These are phyloP conservation scores for Thalpophila matura DNA, from an alignment of 2,888 invertebrate genomes.

Conservation along the genomic window DNA sequence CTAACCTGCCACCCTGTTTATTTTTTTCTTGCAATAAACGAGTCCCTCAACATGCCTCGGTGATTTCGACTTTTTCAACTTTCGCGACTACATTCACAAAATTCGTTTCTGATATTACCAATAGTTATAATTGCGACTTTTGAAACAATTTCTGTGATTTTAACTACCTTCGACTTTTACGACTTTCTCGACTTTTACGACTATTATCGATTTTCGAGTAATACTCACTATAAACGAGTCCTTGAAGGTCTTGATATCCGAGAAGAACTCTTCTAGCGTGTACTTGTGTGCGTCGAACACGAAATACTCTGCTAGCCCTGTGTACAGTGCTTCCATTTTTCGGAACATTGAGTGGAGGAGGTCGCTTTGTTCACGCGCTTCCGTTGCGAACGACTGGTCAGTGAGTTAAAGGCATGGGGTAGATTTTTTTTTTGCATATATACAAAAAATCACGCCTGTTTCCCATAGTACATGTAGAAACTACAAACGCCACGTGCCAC, in stretches of 20 bases:
- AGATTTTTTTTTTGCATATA: background rate
- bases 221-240: constrained; percentile 95
- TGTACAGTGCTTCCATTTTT: constrained; percentile 97
- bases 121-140: no score
- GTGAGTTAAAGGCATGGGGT: constrained; percentile 64
- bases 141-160: no score
- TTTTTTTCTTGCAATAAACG: no score
- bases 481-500: no score
- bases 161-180: no score
- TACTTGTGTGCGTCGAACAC: constrained; percentile 98
- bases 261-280: constrained; percentile 98
- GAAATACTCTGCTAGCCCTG: constrained; percentile 96
- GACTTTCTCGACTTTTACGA: background rate
- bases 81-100: no score
- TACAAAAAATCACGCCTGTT: no score
- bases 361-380: constrained; percentile 96
- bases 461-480: no score
- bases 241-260: constrained; percentile 98
- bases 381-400: constrained; percentile 93
- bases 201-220: background rate
- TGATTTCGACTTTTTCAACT: no score
- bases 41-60: no score
- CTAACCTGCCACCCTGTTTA: no score
- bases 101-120: no score
- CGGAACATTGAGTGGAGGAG: constrained; percentile 98